These are phyloP conservation scores for Rhinichthys klamathensis DNA, from an alignment of 2,113 vertebrate genomes.

Conservation along the genomic window DNA sequence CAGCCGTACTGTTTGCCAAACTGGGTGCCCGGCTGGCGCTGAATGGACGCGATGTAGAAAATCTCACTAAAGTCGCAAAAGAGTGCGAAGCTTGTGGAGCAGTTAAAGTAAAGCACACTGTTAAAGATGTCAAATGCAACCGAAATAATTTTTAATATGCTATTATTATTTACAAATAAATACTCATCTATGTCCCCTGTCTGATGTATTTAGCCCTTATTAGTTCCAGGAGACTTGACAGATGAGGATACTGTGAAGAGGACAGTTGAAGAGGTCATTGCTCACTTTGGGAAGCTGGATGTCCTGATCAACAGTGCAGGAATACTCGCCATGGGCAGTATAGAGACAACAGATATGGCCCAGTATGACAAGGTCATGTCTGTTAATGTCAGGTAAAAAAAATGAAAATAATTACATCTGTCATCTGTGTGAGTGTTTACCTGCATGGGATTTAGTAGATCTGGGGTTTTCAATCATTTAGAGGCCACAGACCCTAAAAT, in stretches of 20 bases:
- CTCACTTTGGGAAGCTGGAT: conserved; percentile 75
- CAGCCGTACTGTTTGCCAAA: conserved; percentile 75
- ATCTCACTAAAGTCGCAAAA: conserved; percentile 69
- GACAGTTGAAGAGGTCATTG: conserved; percentile 72
- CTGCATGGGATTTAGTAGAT: not conserved
- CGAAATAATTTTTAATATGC: no score
- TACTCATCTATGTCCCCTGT: not conserved
- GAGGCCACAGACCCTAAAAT: not conserved
- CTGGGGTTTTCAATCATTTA: not conserved
- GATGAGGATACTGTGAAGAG: conserved; percentile 75
- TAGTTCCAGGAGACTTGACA: conserved; percentile 79
- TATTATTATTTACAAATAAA: not conserved
- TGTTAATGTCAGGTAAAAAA: conserved; percentile 77
- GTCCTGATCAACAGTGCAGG: conserved; percentile 81
- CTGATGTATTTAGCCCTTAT: conserved; percentile 67
- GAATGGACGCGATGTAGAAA: conserved; percentile 78
- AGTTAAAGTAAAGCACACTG: conserved; percentile 62
- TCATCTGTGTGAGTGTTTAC: not conserved
- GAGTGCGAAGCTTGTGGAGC: conserved; percentile 68
- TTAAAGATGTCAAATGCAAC: not conserved
- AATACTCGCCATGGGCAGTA: conserved; percentile 77
- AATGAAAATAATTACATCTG: no score
- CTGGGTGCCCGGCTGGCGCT: conserved; percentile 77
- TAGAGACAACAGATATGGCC: conserved; percentile 75
- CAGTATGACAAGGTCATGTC: conserved; percentile 82